A percentile compares a stretch with the other conserved stretches of the same genome.
Evolutionary conservation across 2,113 vertebrate genomes (phyloP).

Genomic region (Chiloscyllium plagiosum): DNA sequence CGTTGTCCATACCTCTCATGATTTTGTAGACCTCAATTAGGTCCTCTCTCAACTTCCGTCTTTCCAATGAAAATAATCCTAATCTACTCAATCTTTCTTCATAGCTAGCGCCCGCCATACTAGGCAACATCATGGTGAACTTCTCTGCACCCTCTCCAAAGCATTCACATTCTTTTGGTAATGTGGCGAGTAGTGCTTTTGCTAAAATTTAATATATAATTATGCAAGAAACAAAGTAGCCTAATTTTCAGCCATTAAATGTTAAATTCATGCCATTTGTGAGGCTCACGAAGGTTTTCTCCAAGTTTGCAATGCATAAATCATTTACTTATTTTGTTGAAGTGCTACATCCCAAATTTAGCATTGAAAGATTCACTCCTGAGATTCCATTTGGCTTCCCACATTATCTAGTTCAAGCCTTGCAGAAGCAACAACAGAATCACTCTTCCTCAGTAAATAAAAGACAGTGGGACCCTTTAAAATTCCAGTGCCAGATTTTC

Average conservation of each 20-base stretch:
- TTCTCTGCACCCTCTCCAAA: too few relatives aligned
- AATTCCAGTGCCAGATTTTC: neutral
- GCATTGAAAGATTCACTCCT: neutral
- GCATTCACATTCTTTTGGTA: too few relatives aligned
- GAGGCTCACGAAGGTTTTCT: neutral
- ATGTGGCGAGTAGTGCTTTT: neutral
- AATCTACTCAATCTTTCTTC: too few relatives aligned
- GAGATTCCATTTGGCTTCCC: neutral
- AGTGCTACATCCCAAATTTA: neutral
- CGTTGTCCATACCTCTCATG: too few relatives aligned
- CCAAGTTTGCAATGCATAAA: neutral
- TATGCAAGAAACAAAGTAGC: neutral
- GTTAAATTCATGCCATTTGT: neutral
- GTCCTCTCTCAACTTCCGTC: too few relatives aligned
- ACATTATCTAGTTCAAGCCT: neutral
- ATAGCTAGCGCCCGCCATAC: too few relatives aligned
- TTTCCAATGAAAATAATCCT: too few relatives aligned
- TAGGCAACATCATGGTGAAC: too few relatives aligned
- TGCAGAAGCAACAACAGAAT: neutral
- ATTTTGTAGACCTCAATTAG: too few relatives aligned
- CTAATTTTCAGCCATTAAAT: neutral
- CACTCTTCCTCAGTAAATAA: neutral
- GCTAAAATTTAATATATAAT: neutral
- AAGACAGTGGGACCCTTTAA: neutral
- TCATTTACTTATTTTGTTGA: neutral